Evolutionary conservation across 2,797 vertebrate species (phyloP).

Genomic region (Gobio occitaniae): DNA sequence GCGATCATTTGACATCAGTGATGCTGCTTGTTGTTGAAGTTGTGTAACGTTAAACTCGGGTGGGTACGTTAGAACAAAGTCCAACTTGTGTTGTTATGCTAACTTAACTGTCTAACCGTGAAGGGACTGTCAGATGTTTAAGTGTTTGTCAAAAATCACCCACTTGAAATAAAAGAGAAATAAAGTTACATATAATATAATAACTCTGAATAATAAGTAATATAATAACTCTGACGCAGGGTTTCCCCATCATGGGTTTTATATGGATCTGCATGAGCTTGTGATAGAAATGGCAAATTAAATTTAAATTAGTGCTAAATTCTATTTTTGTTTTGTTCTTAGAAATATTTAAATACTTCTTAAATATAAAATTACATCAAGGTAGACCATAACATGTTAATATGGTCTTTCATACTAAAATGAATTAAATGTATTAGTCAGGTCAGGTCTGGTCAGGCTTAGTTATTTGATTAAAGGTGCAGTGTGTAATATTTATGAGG

Average conservation of each 20-base stretch:
- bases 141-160: no score
- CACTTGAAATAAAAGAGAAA: no score
- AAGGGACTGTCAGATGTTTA: background rate
- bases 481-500: no score
- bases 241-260: no score
- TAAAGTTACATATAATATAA: no score
- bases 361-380: background rate
- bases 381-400: background rate
- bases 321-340: no score
- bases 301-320: no score
- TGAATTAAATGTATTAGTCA: background rate
- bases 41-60: background rate
- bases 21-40: background rate
- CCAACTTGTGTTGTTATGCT: background rate
- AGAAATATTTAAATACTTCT: background rate
- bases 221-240: no score
- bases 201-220: no score
- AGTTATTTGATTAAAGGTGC: background rate
- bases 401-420: background rate
- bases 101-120: background rate
- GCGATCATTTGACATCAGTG: background rate
- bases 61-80: background rate
- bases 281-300: background rate
- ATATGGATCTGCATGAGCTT: background rate
- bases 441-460: background rate